A percentile compares a stretch with the other conserved stretches of the same genome.
Conservation (phyloP, 2,797 vertebrate species). For the Gallirallus australis region DNA sequence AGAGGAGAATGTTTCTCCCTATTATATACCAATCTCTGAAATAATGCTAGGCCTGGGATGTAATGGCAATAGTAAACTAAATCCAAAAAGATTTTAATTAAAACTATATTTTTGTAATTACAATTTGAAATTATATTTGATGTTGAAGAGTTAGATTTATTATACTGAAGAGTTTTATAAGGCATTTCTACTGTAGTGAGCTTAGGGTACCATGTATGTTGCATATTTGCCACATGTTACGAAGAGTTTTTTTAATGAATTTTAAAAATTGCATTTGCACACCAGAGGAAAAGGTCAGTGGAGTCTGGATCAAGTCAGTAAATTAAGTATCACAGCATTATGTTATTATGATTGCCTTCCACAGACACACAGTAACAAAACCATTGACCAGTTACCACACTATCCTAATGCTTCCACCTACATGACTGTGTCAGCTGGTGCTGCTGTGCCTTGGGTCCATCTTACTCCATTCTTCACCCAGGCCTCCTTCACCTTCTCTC, state of each 20-base stretch:
- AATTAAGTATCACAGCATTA: conserved; percentile 66
- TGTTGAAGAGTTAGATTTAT: conserved; percentile 52
- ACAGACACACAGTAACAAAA: conserved; percentile 26
- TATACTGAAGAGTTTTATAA: conserved; percentile 44
- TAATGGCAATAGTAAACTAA: background rate
- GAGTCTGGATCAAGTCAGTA: conserved; percentile 51
- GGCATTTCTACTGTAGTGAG: conserved; percentile 51
- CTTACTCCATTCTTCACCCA: background rate
- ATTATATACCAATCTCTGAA: background rate
- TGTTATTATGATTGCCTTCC: conserved; percentile 34
- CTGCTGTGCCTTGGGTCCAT: background rate
- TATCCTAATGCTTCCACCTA: background rate
- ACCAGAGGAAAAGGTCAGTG: conserved; percentile 64
- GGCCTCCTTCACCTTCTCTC: background rate
- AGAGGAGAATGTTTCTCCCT: background rate
- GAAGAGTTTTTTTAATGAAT: conserved; percentile 65
- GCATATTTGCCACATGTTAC: conserved; percentile 47
- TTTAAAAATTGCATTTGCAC: conserved; percentile 68
- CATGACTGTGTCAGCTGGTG: background rate
- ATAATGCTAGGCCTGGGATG: background rate
- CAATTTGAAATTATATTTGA: background rate
- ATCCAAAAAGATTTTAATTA: conserved; percentile 5
- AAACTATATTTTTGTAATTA: background rate
- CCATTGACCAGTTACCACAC: background rate
- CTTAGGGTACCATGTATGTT: conserved; percentile 53